Evolutionary conservation across 2,888 invertebrate species (phyloP), one percentile per base, ranked within the genome.

Genomic region (Thera britannica): DNA sequence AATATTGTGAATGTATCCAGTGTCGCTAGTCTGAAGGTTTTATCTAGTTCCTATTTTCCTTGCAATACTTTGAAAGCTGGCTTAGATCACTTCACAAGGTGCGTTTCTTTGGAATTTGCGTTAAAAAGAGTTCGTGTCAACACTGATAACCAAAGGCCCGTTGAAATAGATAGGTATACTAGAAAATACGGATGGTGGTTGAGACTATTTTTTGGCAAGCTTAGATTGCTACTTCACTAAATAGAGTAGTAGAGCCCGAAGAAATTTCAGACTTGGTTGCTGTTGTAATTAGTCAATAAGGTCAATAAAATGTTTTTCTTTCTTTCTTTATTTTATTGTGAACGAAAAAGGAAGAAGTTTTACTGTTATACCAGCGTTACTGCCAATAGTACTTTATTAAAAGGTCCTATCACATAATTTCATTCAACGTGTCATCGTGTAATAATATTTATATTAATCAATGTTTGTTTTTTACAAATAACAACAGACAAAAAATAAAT

Each of bases 71-170:
- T 82, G 0, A 83, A 83, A 55, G 82, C 83, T 3, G 81, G 73
- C 2, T 85, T 98, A 9, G 98, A 98, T 90, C 98, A 98, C 83
- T 95, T 99, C 74, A 98, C 98, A 0, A 94, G 96, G 77, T 97
- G 97, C 82, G 92, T 95, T 4, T 98, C 98, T 2, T 87, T 98
- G 44, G 98, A 97, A 77, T 88, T 97, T 56, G 97, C 96, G 44
- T 71, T 94, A 0, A 96, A 96, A 79, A 95, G 95, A 68, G 96
- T 98, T 0, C 93, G 98, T 58, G 97, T 97, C 0, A 98, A 98
- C 86, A 94, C 96, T 58, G 97, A 98, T 0, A 97, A 97, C 87
- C 98, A 98, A n/a, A 98, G 98, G 9, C 98, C 98, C 0, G 96
- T 96, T 2, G 82, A 95, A 7, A 79, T 81, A 9, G 77, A 79